Evolutionary conservation across 2,888 invertebrate species (phyloP).

Genomic region (Mythimna impura): DNA sequence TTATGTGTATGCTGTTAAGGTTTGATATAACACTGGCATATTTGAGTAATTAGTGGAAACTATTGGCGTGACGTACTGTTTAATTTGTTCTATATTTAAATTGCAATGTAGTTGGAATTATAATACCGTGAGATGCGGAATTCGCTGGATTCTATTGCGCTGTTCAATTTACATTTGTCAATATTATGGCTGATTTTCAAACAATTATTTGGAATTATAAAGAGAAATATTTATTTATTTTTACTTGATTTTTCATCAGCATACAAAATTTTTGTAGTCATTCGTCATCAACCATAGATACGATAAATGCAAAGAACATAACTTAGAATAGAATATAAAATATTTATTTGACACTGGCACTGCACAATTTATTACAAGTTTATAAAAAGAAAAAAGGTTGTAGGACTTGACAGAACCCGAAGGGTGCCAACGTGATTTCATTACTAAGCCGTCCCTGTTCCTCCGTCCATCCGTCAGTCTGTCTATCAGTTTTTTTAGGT

Average conservation of each 20-base stretch:
- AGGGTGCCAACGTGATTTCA: no score
- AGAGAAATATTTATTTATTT: background rate
- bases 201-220: background rate
- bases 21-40: constrained; percentile 11
- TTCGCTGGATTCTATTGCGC: background rate
- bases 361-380: no score
- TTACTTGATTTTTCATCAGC: background rate
- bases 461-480: no score
- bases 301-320: background rate
- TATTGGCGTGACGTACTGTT: constrained; percentile 41
- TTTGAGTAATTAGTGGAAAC: constrained; percentile 24
- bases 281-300: background rate
- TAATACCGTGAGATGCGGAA: background rate
- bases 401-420: background rate
- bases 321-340: background rate
- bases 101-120: constrained; percentile 3
- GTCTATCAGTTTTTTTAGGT: no score
- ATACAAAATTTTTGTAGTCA: background rate
- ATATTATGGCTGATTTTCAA: background rate
- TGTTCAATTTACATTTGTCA: background rate
- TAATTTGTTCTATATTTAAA: constrained; percentile 50
- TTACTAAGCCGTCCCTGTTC: no score
- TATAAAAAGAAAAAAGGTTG: no score
- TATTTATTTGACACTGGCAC: no score
- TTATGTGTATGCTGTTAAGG: background rate